phyloP scores from a whole-genome alignment of 1,140 invertebrate genomes.

The Formica selysi region DNA sequence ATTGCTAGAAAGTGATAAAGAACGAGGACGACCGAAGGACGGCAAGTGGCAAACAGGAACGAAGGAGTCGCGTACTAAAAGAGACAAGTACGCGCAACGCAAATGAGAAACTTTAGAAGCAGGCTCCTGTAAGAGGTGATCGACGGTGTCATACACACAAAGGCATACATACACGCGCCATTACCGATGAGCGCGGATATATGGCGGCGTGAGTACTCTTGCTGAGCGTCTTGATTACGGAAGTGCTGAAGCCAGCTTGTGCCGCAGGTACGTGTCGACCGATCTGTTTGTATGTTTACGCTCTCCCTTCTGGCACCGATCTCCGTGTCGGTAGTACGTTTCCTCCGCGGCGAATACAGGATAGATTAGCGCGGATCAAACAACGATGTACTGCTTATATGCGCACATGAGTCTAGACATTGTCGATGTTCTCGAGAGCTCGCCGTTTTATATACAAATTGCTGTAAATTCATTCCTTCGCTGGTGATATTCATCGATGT shows the following conservation, averaged over 20 bases:
- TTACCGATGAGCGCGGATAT: slow-evolving; percentile 84
- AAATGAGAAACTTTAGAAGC: background rate
- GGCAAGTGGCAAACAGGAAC: slow-evolving; percentile 64
- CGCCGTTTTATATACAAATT: background rate
- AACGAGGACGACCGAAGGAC: slow-evolving; percentile 13
- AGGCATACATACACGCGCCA: slow-evolving; percentile 5
- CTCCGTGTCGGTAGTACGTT: background rate
- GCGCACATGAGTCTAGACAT: background rate
- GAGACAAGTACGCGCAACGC: slow-evolving; percentile 53
- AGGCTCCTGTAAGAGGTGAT: too few species aligned
- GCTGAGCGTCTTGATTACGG: slow-evolving; percentile 86
- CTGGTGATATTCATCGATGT: background rate
- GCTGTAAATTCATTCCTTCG: background rate
- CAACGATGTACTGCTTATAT: slow-evolving; percentile 18
- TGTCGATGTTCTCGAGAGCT: background rate
- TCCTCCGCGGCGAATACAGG: background rate
- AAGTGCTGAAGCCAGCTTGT: slow-evolving; percentile 83
- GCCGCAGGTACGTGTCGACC: slow-evolving; percentile 81
- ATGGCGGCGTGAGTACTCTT: slow-evolving; percentile 86
- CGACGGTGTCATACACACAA: slow-evolving; percentile 13
- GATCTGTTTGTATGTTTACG: slow-evolving; percentile 52
- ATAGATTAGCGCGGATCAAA: background rate
- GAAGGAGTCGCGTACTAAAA: slow-evolving; percentile 67
- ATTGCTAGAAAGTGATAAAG: background rate
- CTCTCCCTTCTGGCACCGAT: background rate